Percentiles rank a stretch among this genome's conserved stretches.
phyloP scores from a whole-genome alignment of 2,113 vertebrate species.

The Eira barbara region DNA sequence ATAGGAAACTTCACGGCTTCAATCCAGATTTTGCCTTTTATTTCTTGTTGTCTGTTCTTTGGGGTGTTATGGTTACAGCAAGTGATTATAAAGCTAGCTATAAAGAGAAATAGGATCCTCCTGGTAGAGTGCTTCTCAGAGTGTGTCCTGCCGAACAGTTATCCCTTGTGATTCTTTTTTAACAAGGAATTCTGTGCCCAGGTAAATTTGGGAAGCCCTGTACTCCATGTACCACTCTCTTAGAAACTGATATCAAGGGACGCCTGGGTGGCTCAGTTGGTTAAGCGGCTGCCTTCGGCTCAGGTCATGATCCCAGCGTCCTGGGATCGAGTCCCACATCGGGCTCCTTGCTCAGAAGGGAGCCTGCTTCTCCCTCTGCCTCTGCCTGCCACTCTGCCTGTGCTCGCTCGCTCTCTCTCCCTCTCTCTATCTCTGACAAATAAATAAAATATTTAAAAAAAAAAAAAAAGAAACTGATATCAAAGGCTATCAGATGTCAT shows the following conservation, averaged over 20 bases:
- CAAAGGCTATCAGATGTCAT: background rate
- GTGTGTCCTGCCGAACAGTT: background rate
- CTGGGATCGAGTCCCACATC: too few relatives aligned
- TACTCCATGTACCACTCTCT: background rate
- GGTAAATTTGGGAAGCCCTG: slow-evolving; percentile 1
- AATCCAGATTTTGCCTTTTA: background rate
- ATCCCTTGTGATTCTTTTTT: background rate
- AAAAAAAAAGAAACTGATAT: background rate
- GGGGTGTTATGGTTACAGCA: background rate
- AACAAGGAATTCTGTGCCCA: slow-evolving; percentile 14
- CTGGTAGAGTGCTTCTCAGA: background rate
- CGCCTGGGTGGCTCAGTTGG: too few relatives aligned
- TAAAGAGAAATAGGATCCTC: background rate
- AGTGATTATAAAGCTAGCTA: background rate
- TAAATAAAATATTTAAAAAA: too few relatives aligned
- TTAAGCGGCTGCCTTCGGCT: too few relatives aligned
- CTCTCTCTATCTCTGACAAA: too few relatives aligned
- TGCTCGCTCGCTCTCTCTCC: too few relatives aligned
- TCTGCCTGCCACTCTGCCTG: too few relatives aligned
- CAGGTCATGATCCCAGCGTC: too few relatives aligned
- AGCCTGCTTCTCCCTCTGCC: too few relatives aligned
- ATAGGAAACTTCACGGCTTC: background rate
- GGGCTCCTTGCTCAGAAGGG: too few relatives aligned
- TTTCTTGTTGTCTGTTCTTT: background rate
- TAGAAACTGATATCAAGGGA: background rate